These are phyloP conservation scores for Drosophila kurseongensis DNA, from an alignment of 1,140 invertebrate genomes.

Conservation along the genomic window DNA sequence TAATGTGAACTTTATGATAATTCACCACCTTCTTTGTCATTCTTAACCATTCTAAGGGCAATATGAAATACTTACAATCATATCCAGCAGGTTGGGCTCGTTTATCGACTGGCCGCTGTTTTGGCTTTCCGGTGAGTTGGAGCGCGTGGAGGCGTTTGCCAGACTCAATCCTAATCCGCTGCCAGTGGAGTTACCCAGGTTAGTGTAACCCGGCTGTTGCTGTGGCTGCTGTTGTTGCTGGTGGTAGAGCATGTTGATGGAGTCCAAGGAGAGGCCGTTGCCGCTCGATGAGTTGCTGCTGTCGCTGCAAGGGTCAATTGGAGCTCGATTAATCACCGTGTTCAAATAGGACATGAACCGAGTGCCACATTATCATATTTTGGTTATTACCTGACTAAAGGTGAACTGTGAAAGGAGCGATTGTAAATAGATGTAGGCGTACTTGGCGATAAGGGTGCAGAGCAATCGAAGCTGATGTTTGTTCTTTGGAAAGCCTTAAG, in stretches of 20 bases:
- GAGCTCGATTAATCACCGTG: not conserved
- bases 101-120: constrained; percentile 88
- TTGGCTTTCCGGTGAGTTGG: constrained; percentile 87
- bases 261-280: constrained; percentile 75
- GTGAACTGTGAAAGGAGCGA: constrained; percentile 84
- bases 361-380: constrained; percentile 41
- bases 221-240: constrained; percentile 51
- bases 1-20: no score
- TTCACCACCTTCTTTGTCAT: no score
- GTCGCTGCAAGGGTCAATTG: constrained; percentile 58
- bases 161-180: constrained; percentile 61
- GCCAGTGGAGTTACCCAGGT: constrained; percentile 32
- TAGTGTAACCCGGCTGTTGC: constrained; percentile 56
- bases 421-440: constrained; percentile 86
- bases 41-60: no score
- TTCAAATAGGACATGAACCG: not conserved
- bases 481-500: constrained; percentile 85
- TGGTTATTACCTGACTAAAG: constrained; percentile 82
- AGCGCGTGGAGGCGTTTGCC: constrained; percentile 85
- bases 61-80: constrained; percentile 86
- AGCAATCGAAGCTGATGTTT: constrained; percentile 85
- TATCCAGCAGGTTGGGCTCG: constrained; percentile 87
- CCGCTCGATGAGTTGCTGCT: constrained; percentile 82
- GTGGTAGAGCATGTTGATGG: constrained; percentile 75
- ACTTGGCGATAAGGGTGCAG: constrained; percentile 86